These are phyloP conservation scores for Galaxea fascicularis DNA, from an alignment of 92 coral and sea anemone genomes.

Conservation along the genomic window DNA sequence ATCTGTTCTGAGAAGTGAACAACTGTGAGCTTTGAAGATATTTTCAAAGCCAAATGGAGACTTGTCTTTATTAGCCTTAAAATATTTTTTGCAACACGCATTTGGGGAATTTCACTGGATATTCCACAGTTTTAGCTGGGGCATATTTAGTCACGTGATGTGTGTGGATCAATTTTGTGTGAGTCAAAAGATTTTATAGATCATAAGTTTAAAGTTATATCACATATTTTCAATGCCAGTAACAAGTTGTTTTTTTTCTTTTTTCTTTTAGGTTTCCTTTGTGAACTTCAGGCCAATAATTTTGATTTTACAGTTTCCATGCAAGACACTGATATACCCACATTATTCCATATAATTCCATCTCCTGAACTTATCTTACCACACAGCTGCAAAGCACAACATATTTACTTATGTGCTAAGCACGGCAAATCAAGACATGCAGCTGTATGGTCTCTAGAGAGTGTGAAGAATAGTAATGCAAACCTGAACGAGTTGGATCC, in stretches of 20 bases:
- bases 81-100: too few relatives aligned
- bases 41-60: too few relatives aligned
- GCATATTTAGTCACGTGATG: too few relatives aligned
- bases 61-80: too few relatives aligned
- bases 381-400: conserved; percentile 21
- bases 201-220: too few relatives aligned
- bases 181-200: too few relatives aligned
- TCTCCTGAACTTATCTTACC: conserved; percentile 25
- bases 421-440: conserved; percentile 93
- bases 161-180: too few relatives aligned
- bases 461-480: conserved; percentile 76
- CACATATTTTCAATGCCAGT: too few relatives aligned
- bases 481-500: conserved; percentile 84
- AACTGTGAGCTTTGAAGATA: too few relatives aligned
- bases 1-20: too few relatives aligned
- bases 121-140: too few relatives aligned
- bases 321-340: conserved; percentile 33
- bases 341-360: conserved; percentile 32
- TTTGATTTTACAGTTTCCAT: conserved; percentile 52
- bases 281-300: conserved; percentile 46
- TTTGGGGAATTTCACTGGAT: too few relatives aligned
- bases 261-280: conserved; percentile 66
- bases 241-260: not conserved
- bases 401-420: conserved; percentile 70
- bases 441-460: conserved; percentile 80